Evolutionary conservation across 1,140 invertebrate genomes (phyloP).

Genomic region (Anoplophora glabripennis): DNA sequence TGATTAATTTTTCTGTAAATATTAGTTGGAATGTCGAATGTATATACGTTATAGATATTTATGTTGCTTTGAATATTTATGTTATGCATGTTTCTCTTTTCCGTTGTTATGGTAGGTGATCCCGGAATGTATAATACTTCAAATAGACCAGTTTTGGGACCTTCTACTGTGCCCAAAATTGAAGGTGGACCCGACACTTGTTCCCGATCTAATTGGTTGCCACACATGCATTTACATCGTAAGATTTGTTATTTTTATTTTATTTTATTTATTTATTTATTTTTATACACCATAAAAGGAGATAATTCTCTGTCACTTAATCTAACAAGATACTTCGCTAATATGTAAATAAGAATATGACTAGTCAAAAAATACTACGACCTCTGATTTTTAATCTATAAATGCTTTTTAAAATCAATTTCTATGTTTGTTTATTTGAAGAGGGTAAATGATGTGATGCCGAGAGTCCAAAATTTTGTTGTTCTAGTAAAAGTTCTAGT

Average conservation of each 20-base stretch:
- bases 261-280: constrained; percentile 53
- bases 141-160: constrained; percentile 47
- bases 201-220: constrained; percentile 56
- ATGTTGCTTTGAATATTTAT: constrained; percentile 20
- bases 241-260: constrained; percentile 56
- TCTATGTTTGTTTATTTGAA: too few species aligned
- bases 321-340: too few species aligned
- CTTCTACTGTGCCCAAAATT: constrained; percentile 53
- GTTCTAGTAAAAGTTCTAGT: too few species aligned
- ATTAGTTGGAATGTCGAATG: not conserved
- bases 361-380: too few species aligned
- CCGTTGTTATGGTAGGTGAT: constrained; percentile 48
- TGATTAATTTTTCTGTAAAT: not conserved
- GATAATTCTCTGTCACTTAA: not conserved
- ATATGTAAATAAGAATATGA: too few species aligned
- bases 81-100: constrained; percentile 41
- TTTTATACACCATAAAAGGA: not conserved
- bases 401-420: too few species aligned
- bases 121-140: constrained; percentile 52
- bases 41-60: too few species aligned
- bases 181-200: constrained; percentile 51
- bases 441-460: too few species aligned
- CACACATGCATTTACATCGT: constrained; percentile 59
- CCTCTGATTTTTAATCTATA: too few species aligned
- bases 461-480: too few species aligned